Evolutionary conservation across 2,113 vertebrate species (phyloP).

Genomic region (Cercocebus atys): DNA sequence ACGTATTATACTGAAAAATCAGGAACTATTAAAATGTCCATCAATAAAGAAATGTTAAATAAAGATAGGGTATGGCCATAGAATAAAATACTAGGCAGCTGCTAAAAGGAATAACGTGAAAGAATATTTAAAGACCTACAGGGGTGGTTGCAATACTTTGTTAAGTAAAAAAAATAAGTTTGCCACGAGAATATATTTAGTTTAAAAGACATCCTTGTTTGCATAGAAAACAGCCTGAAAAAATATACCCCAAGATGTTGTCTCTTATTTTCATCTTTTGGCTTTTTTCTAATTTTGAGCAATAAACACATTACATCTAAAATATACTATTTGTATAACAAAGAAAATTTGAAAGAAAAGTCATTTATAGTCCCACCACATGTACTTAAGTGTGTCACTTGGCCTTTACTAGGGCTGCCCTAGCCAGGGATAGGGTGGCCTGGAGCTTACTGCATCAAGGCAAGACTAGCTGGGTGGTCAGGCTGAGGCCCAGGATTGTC

Average conservation of each 20-base stretch:
- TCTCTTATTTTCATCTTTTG: background rate
- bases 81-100: background rate
- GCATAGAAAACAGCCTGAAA: background rate
- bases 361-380: background rate
- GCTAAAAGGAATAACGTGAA: background rate
- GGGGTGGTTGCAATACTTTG: background rate
- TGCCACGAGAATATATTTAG: background rate
- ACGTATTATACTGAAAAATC: background rate
- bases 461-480: too few relatives aligned
- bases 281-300: background rate
- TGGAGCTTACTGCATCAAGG: background rate
- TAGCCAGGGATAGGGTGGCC: background rate
- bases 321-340: background rate
- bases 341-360: background rate
- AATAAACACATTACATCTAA: background rate
- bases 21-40: background rate
- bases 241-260: background rate
- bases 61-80: background rate
- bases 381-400: background rate
- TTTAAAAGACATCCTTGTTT: background rate
- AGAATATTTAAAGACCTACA: background rate
- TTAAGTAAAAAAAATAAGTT: background rate
- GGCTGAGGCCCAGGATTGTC: rapidly evolving
- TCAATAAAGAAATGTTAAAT: background rate
- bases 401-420: background rate